Evolutionary conservation across 2,113 vertebrate species (phyloP).

Genomic region (Engystomops pustulosus): DNA sequence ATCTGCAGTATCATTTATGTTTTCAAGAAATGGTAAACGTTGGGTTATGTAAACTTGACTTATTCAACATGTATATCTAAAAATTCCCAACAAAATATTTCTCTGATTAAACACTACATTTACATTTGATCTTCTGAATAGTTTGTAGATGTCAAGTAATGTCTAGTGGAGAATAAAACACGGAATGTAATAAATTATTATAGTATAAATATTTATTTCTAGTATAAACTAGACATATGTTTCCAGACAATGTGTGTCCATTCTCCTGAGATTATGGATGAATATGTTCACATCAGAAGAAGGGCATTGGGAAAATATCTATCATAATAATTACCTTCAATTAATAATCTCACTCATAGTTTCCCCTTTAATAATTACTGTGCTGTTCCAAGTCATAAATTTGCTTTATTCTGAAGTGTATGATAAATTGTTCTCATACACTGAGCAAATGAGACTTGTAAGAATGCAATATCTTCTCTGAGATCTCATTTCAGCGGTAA

Average conservation of each 20-base stretch:
- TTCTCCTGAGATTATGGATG: not conserved
- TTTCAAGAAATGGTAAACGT: too few relatives aligned
- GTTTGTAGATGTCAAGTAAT: too few relatives aligned
- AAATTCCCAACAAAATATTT: too few relatives aligned
- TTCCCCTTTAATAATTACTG: conserved; percentile 18
- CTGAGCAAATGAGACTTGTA: not conserved
- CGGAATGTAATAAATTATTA: too few relatives aligned
- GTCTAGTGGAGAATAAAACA: too few relatives aligned
- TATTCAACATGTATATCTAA: too few relatives aligned
- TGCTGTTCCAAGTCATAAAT: conserved; percentile 7
- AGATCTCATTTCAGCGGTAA: not conserved
- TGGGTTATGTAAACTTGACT: too few relatives aligned
- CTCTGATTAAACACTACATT: too few relatives aligned
- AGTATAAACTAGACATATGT: not conserved
- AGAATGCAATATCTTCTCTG: not conserved
- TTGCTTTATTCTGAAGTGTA: not conserved
- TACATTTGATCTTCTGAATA: too few relatives aligned
- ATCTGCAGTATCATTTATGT: too few relatives aligned
- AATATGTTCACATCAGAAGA: not conserved
- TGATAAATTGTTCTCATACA: not conserved
- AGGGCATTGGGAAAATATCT: not conserved
- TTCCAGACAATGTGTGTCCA: not conserved
- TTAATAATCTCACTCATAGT: not conserved
- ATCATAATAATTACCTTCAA: conserved; percentile 14
- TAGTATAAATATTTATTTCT: too few relatives aligned